phyloP scores from a whole-genome alignment of 2,888 invertebrate genomes.

The Caradrina kadenii region DNA sequence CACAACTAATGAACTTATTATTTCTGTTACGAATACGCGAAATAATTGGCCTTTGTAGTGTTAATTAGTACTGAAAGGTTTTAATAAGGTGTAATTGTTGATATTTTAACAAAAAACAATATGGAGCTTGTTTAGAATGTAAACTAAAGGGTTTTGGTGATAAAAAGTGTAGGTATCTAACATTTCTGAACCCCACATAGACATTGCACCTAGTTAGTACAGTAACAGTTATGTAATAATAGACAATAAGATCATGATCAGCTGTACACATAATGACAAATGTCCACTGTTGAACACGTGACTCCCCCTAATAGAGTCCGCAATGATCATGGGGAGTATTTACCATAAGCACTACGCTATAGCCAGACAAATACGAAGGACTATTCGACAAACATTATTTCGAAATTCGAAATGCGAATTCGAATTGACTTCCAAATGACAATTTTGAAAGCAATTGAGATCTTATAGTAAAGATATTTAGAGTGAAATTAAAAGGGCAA shows the following conservation, averaged over 20 bases:
- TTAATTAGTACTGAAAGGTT: constrained; percentile 49
- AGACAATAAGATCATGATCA: constrained; percentile 7
- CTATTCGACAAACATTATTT: neutral
- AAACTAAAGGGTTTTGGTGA: neutral
- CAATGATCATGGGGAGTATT: neutral
- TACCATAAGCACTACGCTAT: neutral
- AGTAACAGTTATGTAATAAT: constrained; percentile 3
- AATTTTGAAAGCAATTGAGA: neutral
- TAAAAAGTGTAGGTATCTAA: constrained; percentile 35
- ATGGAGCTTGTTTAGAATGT: constrained; percentile 11
- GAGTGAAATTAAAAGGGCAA: too few species aligned
- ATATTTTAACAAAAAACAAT: constrained; percentile 39
- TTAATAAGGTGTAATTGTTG: constrained; percentile 42
- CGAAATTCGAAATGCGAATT: neutral
- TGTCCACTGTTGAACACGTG: constrained; percentile 13
- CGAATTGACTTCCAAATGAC: neutral
- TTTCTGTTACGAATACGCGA: constrained; percentile 30
- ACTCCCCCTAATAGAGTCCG: neutral
- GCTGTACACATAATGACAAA: constrained; percentile 9
- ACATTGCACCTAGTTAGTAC: constrained; percentile 19
- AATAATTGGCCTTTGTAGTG: constrained; percentile 47
- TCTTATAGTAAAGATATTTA: neutral
- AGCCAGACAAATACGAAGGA: too few species aligned
- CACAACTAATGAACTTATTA: constrained; percentile 53
- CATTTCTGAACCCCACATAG: constrained; percentile 15